Evolutionary conservation across 30 jellyfish, hydroid and myxozoan species (phyloP).

Genomic region (Hydractinia echinata): DNA sequence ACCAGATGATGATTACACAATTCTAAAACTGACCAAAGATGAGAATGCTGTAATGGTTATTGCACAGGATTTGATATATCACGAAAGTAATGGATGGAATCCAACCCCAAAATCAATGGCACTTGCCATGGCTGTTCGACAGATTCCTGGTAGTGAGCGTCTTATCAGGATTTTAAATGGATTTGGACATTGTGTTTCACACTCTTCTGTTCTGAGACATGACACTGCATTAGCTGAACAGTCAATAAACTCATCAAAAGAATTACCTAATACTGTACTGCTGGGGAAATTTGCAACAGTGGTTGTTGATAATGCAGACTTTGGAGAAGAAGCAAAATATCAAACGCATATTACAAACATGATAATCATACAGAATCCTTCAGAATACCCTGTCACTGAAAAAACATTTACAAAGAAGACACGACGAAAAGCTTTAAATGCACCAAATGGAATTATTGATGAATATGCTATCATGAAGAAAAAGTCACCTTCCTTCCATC

Average conservation of each 20-base stretch:
- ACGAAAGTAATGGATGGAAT: conserved; percentile 22
- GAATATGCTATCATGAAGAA: conserved; percentile 11
- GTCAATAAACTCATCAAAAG: neutral
- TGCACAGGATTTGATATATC: conserved; percentile 43
- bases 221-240: conserved; percentile 33
- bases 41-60: conserved; percentile 21
- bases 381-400: neutral
- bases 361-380: conserved; percentile 36
- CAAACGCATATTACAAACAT: conserved; percentile 51
- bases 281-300: conserved; percentile 23
- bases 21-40: neutral
- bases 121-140: conserved; percentile 49
- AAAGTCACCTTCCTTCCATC: conserved; percentile 15
- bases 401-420: neutral
- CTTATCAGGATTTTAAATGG: conserved; percentile 26
- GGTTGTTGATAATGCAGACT: conserved; percentile 44
- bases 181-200: conserved; percentile 33
- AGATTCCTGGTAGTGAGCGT: conserved; percentile 29
- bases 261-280: conserved; percentile 8
- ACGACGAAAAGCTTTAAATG: conserved; percentile 5
- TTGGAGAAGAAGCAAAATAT: conserved; percentile 52
- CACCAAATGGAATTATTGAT: neutral
- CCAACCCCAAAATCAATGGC: conserved; percentile 42
- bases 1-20: conserved; percentile 13
- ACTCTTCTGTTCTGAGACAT: conserved; percentile 19